These are phyloP conservation scores for Poecilia velifera DNA, from an alignment of 2,797 vertebrate species.

Conservation along the genomic window DNA sequence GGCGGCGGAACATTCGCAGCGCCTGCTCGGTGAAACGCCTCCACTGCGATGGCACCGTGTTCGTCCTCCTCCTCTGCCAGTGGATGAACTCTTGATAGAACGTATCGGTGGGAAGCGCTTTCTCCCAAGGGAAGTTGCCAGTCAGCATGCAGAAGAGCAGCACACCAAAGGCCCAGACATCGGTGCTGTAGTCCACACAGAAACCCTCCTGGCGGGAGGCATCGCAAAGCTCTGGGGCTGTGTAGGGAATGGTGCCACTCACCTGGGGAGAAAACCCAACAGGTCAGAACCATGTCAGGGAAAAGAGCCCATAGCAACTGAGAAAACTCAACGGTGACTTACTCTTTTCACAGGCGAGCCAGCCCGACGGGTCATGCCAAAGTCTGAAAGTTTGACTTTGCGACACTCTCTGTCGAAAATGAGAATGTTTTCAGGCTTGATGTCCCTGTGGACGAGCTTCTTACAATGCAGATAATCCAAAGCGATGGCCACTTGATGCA, in stretches of 20 bases:
- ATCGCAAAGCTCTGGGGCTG: constrained; percentile 86
- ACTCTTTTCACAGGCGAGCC: constrained; percentile 86
- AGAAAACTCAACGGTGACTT: constrained; percentile 20
- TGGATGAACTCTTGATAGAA: constrained; percentile 88
- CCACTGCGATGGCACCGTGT: constrained; percentile 85
- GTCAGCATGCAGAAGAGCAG: constrained; percentile 90
- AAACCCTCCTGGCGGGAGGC: constrained; percentile 84
- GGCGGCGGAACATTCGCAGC: constrained; percentile 84
- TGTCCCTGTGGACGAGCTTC: constrained; percentile 87
- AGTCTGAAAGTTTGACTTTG: constrained; percentile 87
- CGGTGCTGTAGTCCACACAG: constrained; percentile 86
- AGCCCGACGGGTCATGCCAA: constrained; percentile 86
- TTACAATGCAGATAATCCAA: constrained; percentile 87
- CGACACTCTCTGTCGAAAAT: constrained; percentile 87
- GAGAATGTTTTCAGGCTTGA: constrained; percentile 88
- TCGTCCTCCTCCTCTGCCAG: constrained; percentile 82
- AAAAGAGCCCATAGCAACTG: rapidly evolving
- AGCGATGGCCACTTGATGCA: constrained; percentile 86
- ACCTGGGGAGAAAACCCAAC: constrained; percentile 58
- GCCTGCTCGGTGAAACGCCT: constrained; percentile 85
- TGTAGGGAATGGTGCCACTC: constrained; percentile 88
- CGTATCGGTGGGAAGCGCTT: constrained; percentile 83
- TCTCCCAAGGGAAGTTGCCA: constrained; percentile 89
- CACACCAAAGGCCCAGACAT: constrained; percentile 88
- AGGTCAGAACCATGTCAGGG: not conserved